phyloP scores from a whole-genome alignment of 2,797 vertebrate genomes.

The Cuculus canorus region DNA sequence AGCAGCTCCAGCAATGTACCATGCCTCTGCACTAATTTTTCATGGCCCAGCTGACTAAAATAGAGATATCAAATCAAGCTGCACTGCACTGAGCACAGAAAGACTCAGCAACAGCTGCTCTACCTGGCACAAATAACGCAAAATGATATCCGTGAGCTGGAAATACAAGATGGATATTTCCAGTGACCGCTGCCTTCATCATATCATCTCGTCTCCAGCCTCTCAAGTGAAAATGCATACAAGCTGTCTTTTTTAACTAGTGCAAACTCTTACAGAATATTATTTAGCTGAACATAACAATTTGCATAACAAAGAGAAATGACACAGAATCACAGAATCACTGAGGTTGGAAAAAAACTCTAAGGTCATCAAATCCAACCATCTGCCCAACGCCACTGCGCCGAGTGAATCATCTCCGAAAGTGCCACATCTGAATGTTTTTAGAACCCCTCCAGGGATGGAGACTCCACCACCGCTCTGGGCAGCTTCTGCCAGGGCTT shows the following conservation, averaged over 20 bases:
- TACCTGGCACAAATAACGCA: background rate
- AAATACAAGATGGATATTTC: background rate
- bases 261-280: rapidly evolving
- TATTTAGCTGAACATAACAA: background rate
- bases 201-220: background rate
- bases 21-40: background rate
- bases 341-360: too few relatives aligned
- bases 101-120: background rate
- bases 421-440: too few relatives aligned
- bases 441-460: too few relatives aligned
- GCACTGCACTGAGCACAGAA: background rate
- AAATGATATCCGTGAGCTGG: background rate
- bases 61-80: background rate
- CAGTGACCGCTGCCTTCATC: background rate
- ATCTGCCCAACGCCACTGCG: too few relatives aligned
- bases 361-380: too few relatives aligned
- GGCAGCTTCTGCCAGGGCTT: too few relatives aligned
- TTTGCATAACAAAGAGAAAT: background rate
- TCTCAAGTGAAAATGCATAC: background rate
- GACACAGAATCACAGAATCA: too few relatives aligned
- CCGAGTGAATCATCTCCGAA: too few relatives aligned
- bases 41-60: background rate
- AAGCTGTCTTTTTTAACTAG: background rate
- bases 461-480: too few relatives aligned
- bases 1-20: rapidly evolving